Conservation (phyloP, 2,113 vertebrate species). For the Scartelaos histophorus region DNA sequence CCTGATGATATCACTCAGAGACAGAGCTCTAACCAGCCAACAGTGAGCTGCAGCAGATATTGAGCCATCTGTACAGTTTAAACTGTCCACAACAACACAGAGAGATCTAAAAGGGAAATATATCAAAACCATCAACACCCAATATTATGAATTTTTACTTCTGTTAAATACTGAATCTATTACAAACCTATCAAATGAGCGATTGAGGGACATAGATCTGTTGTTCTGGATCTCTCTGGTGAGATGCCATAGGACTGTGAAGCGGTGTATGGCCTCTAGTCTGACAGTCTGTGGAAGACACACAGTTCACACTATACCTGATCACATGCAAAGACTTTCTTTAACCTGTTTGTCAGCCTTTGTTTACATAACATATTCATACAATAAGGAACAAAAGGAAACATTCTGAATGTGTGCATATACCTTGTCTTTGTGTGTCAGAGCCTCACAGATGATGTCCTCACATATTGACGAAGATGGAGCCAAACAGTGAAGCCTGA, state of each 20-base stretch:
- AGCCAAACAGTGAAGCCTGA: constrained; percentile 93
- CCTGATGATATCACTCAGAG: constrained; percentile 87
- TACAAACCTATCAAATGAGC: constrained; percentile 92
- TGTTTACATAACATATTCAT: not conserved
- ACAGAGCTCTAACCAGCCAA: constrained; percentile 91
- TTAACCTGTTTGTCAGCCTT: constrained; percentile 2
- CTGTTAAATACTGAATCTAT: not conserved
- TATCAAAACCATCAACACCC: not conserved
- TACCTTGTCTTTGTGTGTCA: constrained; percentile 90
- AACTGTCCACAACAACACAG: constrained; percentile 94
- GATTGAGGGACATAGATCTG: constrained; percentile 86
- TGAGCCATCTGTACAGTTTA: constrained; percentile 87
- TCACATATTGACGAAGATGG: constrained; percentile 90
- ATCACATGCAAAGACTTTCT: not conserved
- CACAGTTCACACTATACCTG: constrained; percentile 9
- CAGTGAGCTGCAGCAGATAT: constrained; percentile 89
- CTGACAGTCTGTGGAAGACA: constrained; percentile 79
- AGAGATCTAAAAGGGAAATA: constrained; percentile 80
- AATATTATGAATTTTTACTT: not conserved
- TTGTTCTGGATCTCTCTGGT: constrained; percentile 90
- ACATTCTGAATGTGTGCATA: not conserved
- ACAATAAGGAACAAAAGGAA: not conserved
- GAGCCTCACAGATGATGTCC: constrained; percentile 92
- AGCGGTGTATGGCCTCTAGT: constrained; percentile 90
- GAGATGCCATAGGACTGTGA: constrained; percentile 96